Evolutionary conservation across 92 coral and sea anemone species (phyloP).

Genomic region (Umimayanthus kanabou): DNA sequence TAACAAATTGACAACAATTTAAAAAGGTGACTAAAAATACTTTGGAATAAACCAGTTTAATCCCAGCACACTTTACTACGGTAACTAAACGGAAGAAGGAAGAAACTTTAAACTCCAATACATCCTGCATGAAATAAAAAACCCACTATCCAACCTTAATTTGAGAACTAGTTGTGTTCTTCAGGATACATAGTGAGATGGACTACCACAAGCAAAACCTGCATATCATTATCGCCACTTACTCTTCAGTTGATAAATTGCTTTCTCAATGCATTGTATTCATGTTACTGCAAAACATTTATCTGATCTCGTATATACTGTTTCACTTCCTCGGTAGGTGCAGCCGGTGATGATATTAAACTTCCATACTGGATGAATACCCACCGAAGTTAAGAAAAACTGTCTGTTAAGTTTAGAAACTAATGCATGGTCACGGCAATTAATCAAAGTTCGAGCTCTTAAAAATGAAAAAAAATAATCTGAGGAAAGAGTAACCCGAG

Average conservation of each 20-base stretch:
- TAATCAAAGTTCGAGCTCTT: background rate
- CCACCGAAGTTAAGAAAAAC: background rate
- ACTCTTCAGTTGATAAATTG: constrained; percentile 13
- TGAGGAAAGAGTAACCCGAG: too few relatives aligned
- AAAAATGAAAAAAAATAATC: too few relatives aligned
- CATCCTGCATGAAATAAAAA: background rate
- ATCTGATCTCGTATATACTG: background rate
- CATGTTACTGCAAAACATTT: constrained; percentile 1
- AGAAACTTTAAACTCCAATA: background rate
- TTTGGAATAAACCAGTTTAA: too few relatives aligned
- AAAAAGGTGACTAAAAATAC: too few relatives aligned
- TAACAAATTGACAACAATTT: too few relatives aligned
- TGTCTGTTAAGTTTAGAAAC: background rate
- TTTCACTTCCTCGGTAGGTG: constrained; percentile 11
- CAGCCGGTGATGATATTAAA: background rate
- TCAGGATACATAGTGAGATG: background rate
- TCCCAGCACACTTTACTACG: too few relatives aligned
- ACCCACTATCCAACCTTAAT: background rate
- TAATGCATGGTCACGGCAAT: background rate
- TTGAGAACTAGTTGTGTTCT: background rate
- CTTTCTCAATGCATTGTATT: background rate
- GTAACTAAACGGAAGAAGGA: background rate
- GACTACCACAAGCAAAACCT: background rate
- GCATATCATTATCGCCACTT: background rate
- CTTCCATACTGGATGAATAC: background rate